A percentile compares a stretch with the other conserved stretches of the same genome.
phyloP scores from a whole-genome alignment of 1,140 invertebrate genomes.

The Diabrotica virgifera region DNA sequence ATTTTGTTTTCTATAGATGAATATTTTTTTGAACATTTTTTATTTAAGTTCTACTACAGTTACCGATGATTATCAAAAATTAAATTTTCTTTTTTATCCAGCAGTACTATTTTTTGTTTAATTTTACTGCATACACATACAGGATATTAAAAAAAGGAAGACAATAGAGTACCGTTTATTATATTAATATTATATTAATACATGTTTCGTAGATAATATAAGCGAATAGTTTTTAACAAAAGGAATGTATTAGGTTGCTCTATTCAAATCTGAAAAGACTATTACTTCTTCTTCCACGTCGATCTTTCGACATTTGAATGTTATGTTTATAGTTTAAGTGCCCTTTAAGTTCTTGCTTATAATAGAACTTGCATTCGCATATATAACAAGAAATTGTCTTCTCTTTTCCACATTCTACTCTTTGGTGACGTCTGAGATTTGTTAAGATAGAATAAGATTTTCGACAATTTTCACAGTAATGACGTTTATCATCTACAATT shows the following conservation, averaged over 20 bases:
- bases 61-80: too few relatives aligned
- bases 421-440: constrained; percentile 59
- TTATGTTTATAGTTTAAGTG: constrained; percentile 33
- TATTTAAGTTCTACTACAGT: too few relatives aligned
- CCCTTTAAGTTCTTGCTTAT: constrained; percentile 39
- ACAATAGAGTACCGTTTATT: neutral
- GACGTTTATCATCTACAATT: constrained; percentile 6
- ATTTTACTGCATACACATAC: too few relatives aligned
- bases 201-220: neutral
- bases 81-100: too few relatives aligned
- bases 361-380: constrained; percentile 42
- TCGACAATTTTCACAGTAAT: constrained; percentile 50
- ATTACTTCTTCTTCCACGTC: neutral
- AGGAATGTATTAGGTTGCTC: neutral
- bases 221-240: neutral
- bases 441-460: constrained; percentile 63
- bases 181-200: neutral
- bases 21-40: too few relatives aligned
- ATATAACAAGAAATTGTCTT: constrained; percentile 49
- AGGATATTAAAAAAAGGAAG: too few relatives aligned
- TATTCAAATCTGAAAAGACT: neutral
- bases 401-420: constrained; percentile 60
- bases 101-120: too few relatives aligned
- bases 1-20: too few relatives aligned
- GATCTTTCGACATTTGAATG: neutral